Evolutionary conservation across 2,797 vertebrate species (phyloP).

Genomic region (Lithobates sylvaticus): DNA sequence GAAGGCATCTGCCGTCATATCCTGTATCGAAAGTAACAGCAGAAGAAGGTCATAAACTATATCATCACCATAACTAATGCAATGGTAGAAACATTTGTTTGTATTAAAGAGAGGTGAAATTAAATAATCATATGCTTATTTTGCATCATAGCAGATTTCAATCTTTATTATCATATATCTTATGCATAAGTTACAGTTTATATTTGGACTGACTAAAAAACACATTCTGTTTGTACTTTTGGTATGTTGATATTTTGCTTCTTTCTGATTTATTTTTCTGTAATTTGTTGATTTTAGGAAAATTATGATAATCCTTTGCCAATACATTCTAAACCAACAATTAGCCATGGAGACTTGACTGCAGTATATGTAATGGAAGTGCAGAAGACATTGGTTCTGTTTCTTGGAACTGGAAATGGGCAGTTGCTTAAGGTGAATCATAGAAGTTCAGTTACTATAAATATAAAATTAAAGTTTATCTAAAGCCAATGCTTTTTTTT

Average conservation of each 20-base stretch:
- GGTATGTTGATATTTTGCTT: background rate
- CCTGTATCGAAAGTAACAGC: too few relatives aligned
- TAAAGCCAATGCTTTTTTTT: too few relatives aligned
- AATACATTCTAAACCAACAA: slow-evolving; percentile 68
- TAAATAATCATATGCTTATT: too few relatives aligned
- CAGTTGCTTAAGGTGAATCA: slow-evolving; percentile 78
- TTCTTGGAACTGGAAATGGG: slow-evolving; percentile 80
- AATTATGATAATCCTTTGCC: slow-evolving; percentile 61
- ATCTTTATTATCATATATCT: too few relatives aligned
- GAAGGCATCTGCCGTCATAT: too few relatives aligned
- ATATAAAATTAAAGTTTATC: background rate
- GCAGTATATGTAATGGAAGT: slow-evolving; percentile 79
- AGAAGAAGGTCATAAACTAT: too few relatives aligned
- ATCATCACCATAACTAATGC: too few relatives aligned
- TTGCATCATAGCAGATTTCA: too few relatives aligned
- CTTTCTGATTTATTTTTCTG: background rate
- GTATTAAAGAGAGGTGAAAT: too few relatives aligned
- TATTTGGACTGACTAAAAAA: too few relatives aligned
- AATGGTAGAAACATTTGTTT: too few relatives aligned
- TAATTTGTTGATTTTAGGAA: background rate
- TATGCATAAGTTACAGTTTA: too few relatives aligned
- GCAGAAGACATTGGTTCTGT: slow-evolving; percentile 76
- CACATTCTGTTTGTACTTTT: background rate
- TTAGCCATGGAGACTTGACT: slow-evolving; percentile 77
- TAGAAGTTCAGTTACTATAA: background rate